These are phyloP conservation scores for Galeopterus variegatus DNA, from an alignment of 2,113 vertebrate species.

Conservation along the genomic window DNA sequence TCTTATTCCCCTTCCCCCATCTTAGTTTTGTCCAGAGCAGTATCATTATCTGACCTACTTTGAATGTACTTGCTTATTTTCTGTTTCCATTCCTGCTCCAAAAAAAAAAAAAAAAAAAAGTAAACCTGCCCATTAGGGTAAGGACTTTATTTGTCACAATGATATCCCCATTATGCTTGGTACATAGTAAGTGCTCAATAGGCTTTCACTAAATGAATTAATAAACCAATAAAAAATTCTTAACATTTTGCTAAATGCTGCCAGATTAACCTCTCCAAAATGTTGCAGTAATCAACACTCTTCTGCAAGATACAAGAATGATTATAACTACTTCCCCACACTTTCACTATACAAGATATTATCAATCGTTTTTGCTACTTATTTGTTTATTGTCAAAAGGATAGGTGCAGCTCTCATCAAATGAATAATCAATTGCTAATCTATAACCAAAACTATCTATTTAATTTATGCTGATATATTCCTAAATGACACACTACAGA, in stretches of 20 bases:
- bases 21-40: background rate
- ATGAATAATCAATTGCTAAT: background rate
- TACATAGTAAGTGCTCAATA: background rate
- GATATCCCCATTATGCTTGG: background rate
- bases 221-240: background rate
- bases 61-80: background rate
- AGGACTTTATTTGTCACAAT: background rate
- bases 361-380: background rate
- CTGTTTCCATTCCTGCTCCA: background rate
- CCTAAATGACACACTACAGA: background rate
- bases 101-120: background rate
- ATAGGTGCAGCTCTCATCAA: background rate
- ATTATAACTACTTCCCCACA: background rate
- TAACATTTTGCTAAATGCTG: background rate
- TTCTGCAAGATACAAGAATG: background rate
- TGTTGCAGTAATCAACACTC: background rate
- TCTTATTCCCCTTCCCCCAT: background rate
- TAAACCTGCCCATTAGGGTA: background rate
- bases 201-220: slow-evolving; percentile 4
- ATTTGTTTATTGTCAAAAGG: background rate
- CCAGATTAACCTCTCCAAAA: background rate
- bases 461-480: background rate
- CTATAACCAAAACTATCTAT: slow-evolving; percentile 5
- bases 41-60: background rate
- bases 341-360: background rate